Evolutionary conservation across 2,797 vertebrate genomes (phyloP).

Genomic region (Enteromius radiatus): DNA sequence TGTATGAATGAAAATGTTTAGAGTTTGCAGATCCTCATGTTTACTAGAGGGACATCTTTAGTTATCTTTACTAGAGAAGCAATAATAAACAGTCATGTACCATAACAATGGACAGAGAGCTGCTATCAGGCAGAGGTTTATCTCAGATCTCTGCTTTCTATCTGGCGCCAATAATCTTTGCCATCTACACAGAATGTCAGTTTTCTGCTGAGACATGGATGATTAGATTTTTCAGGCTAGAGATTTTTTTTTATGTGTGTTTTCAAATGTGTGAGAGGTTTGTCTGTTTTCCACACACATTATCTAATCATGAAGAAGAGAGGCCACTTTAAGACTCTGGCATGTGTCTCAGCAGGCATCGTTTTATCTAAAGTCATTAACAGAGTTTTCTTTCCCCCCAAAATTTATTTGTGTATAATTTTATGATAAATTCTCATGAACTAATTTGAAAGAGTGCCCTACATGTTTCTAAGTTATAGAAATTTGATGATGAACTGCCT

Average conservation of each 20-base stretch:
- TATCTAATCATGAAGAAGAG: neutral
- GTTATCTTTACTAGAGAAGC: slow-evolving; percentile 41
- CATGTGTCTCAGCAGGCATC: neutral
- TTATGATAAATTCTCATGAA: neutral
- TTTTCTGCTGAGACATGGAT: neutral
- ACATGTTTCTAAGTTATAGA: neutral
- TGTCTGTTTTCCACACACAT: neutral
- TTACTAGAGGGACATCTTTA: slow-evolving; percentile 40
- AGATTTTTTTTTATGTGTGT: slow-evolving; percentile 7
- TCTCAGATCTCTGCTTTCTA: slow-evolving; percentile 40
- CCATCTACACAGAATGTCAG: slow-evolving; percentile 29
- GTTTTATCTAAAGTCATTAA: slow-evolving; percentile 15
- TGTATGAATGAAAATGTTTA: slow-evolving; percentile 5
- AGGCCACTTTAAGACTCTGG: neutral
- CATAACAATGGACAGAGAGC: slow-evolving; percentile 48
- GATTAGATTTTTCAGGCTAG: neutral
- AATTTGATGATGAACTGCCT: neutral
- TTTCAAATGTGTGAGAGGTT: neutral
- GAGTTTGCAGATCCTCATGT: neutral
- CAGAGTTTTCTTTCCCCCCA: neutral
- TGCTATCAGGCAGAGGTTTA: slow-evolving; percentile 34
- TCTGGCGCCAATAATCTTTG: slow-evolving; percentile 22
- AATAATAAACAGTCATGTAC: slow-evolving; percentile 52
- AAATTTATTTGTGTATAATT: neutral
- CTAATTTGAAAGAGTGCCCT: neutral